Conservation (phyloP, 1,140 invertebrate genomes). For the Drosophila rufa region DNA sequence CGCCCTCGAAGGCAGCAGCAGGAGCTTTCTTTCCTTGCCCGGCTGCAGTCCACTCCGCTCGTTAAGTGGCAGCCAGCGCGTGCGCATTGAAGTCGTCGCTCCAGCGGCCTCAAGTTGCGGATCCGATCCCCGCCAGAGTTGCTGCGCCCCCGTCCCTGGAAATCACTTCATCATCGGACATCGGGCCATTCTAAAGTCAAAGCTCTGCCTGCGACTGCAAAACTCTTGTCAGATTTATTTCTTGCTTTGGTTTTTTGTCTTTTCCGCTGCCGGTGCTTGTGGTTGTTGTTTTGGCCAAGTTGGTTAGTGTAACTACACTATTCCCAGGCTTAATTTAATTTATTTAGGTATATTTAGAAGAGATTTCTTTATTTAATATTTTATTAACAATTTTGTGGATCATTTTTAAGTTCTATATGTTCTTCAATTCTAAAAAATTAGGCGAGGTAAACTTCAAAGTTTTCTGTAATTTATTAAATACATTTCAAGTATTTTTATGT, state of each 20-base stretch:
- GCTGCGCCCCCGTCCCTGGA: conserved; percentile 27
- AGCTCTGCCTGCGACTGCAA: conserved; percentile 64
- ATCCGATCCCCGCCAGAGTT: conserved; percentile 12
- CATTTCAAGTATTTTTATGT: too few relatives aligned
- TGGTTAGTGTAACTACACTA: conserved; percentile 16
- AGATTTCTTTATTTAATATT: not conserved
- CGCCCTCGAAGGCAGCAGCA: conserved; percentile 70
- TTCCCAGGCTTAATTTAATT: not conserved
- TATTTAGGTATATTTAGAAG: too few relatives aligned
- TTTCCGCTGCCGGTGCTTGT: conserved; percentile 35
- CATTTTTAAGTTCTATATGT: not conserved
- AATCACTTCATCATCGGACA: conserved; percentile 80
- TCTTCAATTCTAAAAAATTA: too few relatives aligned
- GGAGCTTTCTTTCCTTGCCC: conserved; percentile 64
- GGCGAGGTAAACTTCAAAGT: too few relatives aligned
- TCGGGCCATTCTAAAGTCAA: conserved; percentile 72
- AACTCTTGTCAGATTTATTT: conserved; percentile 82
- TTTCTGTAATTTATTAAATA: too few relatives aligned
- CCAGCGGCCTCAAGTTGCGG: conserved; percentile 31
- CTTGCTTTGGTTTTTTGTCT: conserved; percentile 27
- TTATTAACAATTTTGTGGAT: not conserved
- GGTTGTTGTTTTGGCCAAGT: conserved; percentile 37
- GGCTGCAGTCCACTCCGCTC: conserved; percentile 34
- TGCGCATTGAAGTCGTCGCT: conserved; percentile 73
- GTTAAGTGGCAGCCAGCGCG: conserved; percentile 81